Base-by-base conservation (phyloP, 2,113 vertebrate genomes). In the Donacobius atricapilla region DNA sequence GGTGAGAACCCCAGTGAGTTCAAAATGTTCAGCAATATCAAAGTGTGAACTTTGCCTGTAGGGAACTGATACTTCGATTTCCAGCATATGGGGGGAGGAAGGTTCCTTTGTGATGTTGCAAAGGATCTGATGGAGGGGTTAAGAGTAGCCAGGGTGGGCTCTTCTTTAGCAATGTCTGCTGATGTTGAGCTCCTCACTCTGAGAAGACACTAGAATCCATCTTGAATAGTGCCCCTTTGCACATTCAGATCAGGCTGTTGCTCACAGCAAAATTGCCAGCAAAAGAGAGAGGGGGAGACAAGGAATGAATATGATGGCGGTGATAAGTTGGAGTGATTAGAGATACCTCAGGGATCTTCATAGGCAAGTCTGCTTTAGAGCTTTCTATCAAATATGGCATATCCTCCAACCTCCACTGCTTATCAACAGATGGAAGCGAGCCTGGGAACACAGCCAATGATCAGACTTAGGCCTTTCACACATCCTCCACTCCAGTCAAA, bases 261-360 rank as follows among this genome's bases (percentile, higher is more conserved):
- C 80, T 92, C 63, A 45, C 58, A 93, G 70, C 53, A 82, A 86
- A 92, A 75, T 84, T 30, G 76, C 72, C 90, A 93, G 92, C 64
- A 93, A 88, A 85, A 83, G 70, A 73, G 66, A 93, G 83, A 86
- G 76, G 53, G 51, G 39, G 83, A 92, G 72, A 84, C 63, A 77
- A 66, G 88, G 76, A 84, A 89, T 81, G 7, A 69, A 71, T 70
- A 40, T 68, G 68, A 37, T 73, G 40, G 21, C 89, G 68, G 80
- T 90, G 93, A 89, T 69, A 84, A 44, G 56, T 94, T 92, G 82
- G 64, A 88, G 48, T 80, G 82, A 95, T 93, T 87, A 95, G 91
- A 96, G 95, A 93, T 94, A 96, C 95, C 96, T 96, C 96, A 97
- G 94, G 95, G 93, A 97, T 94, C 96, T 95, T 96, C 72, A 95